A percentile compares a stretch with the other conserved stretches of the same genome.
Evolutionary conservation across 2,113 vertebrate genomes (phyloP).

Genomic region (Pseudorhombus dupliciocellatus): DNA sequence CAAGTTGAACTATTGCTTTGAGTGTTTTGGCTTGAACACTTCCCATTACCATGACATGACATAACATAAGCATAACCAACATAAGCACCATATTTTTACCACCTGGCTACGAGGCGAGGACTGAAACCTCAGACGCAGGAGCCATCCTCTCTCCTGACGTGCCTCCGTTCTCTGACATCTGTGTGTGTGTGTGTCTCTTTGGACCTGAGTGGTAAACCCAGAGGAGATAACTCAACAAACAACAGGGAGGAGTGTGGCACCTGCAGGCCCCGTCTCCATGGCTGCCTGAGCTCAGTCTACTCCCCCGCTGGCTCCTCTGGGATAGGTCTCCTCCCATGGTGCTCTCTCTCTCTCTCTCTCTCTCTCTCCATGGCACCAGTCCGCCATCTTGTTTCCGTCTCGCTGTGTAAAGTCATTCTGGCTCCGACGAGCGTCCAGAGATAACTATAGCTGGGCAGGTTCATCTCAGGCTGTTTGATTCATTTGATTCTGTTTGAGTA

Average conservation of each 20-base stretch:
- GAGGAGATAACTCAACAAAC: conserved; percentile 55
- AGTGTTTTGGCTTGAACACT: neutral
- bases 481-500: conserved; percentile 5
- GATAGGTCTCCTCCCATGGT: conserved; percentile 60
- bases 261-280: conserved; percentile 62
- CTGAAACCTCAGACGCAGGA: conserved; percentile 8
- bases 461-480: conserved; percentile 20
- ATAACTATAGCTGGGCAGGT: conserved; percentile 43
- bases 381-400: conserved; percentile 74
- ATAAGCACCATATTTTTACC: no score
- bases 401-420: conserved; percentile 63
- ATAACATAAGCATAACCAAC: no score
- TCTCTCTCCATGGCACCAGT: conserved; percentile 63
- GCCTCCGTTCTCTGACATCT: conserved; percentile 15
- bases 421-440: conserved; percentile 31
- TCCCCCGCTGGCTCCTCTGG: conserved; percentile 58
- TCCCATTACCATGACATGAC: no score
- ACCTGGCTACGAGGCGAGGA: no score
- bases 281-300: conserved; percentile 46
- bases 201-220: conserved; percentile 23
- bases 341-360: conserved; percentile 46
- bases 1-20: neutral
- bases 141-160: conserved; percentile 15
- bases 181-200: conserved; percentile 14
- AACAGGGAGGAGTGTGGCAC: conserved; percentile 41